A percentile compares a stretch with the other conserved stretches of the same genome.
Conservation (phyloP, 2,888 invertebrate genomes). For the Ophion ventricosus region DNA sequence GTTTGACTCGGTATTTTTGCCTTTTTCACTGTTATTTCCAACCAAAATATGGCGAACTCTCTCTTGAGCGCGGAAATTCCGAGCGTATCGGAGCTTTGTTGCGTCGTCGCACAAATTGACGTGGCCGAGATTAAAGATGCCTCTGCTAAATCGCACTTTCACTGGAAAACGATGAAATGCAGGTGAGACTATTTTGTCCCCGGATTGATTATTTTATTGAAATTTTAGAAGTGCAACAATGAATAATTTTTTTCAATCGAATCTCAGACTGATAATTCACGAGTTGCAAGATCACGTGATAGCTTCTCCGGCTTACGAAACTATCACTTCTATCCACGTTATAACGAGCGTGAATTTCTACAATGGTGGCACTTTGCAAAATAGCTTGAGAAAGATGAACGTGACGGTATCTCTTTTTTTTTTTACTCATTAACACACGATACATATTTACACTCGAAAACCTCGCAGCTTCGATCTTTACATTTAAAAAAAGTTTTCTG, state of each 20-base stretch:
- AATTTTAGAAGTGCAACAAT: background rate
- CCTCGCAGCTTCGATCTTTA: background rate
- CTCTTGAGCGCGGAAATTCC: constrained; percentile 65
- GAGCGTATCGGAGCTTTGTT: constrained; percentile 69
- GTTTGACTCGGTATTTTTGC: background rate
- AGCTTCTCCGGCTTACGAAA: constrained; percentile 73
- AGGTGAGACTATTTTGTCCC: constrained; percentile 69
- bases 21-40: background rate
- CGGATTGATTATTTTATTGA: background rate
- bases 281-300: constrained; percentile 70
- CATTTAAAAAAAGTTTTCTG: background rate
- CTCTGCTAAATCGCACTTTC: constrained; percentile 75
- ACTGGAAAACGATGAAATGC: constrained; percentile 78
- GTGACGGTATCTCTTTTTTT: constrained; percentile 68
- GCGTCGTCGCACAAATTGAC: constrained; percentile 73
- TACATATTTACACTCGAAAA: background rate
- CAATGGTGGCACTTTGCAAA: constrained; percentile 68
- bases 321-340: constrained; percentile 72
- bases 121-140: constrained; percentile 71
- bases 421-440: background rate
- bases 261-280: constrained; percentile 72
- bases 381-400: constrained; percentile 69
- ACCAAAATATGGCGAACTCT: constrained; percentile 55
- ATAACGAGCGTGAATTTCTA: constrained; percentile 70
- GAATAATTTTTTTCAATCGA: background rate